phyloP scores from a whole-genome alignment of 2,797 vertebrate genomes.

The Staurois parvus region DNA sequence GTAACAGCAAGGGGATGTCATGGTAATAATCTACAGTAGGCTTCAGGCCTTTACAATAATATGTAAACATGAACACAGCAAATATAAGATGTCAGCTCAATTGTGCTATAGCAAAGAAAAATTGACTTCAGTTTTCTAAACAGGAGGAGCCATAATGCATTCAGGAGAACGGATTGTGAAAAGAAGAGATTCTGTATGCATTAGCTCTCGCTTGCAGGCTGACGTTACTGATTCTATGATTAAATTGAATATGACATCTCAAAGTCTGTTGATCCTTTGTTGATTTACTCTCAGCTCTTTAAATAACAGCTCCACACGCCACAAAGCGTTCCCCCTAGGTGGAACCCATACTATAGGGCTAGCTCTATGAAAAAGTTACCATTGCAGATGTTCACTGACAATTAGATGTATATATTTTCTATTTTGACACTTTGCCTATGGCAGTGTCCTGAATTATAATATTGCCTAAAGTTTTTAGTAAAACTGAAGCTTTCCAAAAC shows the following conservation, averaged over 20 bases:
- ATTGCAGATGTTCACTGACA: too few relatives aligned
- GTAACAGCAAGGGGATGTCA: conserved; percentile 11
- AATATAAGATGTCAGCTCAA: background rate
- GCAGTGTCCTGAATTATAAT: too few relatives aligned
- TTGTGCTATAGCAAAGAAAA: background rate
- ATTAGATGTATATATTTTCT: too few relatives aligned
- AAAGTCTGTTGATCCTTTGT: conserved; percentile 53
- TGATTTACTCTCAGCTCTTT: conserved; percentile 31
- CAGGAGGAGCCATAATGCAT: background rate
- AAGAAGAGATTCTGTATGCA: background rate
- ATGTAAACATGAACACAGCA: background rate
- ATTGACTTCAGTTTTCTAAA: background rate
- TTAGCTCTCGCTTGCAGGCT: background rate
- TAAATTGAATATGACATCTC: conserved; percentile 41
- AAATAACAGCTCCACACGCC: background rate
- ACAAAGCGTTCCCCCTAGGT: background rate
- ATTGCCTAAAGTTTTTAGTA: too few relatives aligned
- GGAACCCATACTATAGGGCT: background rate
- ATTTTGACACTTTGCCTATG: too few relatives aligned
- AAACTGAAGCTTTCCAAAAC: too few relatives aligned
- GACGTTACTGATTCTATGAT: conserved; percentile 28
- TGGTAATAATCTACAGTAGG: conserved; percentile 5
- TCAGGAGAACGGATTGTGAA: background rate
- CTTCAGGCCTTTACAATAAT: conserved; percentile 1
- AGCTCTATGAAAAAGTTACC: too few relatives aligned